Conservation (phyloP, 2,113 vertebrate species). For the Sinocyclocheilus anophthalmus region DNA sequence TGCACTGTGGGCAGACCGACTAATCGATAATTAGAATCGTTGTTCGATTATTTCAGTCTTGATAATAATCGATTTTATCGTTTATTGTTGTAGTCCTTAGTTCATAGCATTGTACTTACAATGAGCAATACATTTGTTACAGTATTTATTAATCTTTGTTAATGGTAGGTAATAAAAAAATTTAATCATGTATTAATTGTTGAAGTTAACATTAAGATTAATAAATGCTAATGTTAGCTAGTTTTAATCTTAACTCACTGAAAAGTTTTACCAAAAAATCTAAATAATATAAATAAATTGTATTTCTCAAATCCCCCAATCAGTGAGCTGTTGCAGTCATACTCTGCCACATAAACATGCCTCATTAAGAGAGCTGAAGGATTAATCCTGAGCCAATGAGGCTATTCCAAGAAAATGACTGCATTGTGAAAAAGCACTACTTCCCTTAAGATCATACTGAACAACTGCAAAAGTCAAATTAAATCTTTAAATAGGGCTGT, state of each 20-base stretch:
- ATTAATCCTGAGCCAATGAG: constrained; percentile 12
- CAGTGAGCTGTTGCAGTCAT: neutral
- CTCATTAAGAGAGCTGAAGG: neutral
- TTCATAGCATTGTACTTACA: neutral
- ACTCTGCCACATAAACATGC: constrained; percentile 29
- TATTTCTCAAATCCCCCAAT: neutral
- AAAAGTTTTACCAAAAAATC: neutral
- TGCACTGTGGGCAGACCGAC: no score
- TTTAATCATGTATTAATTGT: neutral
- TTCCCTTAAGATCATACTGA: neutral
- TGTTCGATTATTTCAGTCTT: no score
- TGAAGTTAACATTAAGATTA: neutral
- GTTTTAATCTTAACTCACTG: neutral
- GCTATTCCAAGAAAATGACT: constrained; percentile 18
- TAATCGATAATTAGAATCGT: no score
- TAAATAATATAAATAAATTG: neutral
- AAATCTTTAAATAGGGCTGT: constrained; percentile 43
- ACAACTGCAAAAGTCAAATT: constrained; percentile 17
- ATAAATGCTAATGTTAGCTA: neutral
- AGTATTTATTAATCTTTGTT: neutral
- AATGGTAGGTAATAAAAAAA: neutral
- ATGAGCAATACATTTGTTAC: neutral
- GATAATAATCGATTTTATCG: no score
- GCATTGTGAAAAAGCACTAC: neutral
- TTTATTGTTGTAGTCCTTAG: no score